phyloP scores from a whole-genome alignment of 2,797 vertebrate species.

The Crax fasciolata region DNA sequence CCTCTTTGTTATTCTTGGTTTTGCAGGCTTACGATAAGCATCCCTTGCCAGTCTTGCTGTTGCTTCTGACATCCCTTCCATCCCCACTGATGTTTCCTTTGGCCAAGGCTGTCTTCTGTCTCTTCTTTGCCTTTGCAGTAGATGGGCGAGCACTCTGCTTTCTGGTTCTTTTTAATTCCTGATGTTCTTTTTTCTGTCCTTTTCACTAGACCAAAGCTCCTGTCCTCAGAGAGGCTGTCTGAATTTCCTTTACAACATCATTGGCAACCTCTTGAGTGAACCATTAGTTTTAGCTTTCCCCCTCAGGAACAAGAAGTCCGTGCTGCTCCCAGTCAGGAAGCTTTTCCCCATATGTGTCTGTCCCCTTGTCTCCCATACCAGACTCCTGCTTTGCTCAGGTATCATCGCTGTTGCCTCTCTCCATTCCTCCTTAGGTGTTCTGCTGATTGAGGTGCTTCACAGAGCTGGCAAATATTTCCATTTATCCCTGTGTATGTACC shows the following conservation, averaged over 20 bases:
- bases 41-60: neutral
- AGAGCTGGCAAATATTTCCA: neutral
- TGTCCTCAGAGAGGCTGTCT: neutral
- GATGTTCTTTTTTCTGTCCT: neutral
- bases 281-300: neutral
- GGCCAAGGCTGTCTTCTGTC: neutral
- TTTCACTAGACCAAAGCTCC: neutral
- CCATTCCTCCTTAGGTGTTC: neutral
- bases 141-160: neutral
- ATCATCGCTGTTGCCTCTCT: neutral
- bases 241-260: neutral
- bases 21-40: neutral
- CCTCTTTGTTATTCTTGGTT: neutral
- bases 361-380: neutral
- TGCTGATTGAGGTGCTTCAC: neutral
- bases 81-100: neutral
- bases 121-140: neutral
- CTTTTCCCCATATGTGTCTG: neutral
- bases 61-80: neutral
- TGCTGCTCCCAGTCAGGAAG: neutral
- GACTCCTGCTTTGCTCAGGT: neutral
- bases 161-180: neutral
- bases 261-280: neutral
- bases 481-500: neutral
- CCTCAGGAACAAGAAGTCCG: neutral